phyloP scores from a whole-genome alignment of 2,113 vertebrate species.

The Pterocles gutturalis region DNA sequence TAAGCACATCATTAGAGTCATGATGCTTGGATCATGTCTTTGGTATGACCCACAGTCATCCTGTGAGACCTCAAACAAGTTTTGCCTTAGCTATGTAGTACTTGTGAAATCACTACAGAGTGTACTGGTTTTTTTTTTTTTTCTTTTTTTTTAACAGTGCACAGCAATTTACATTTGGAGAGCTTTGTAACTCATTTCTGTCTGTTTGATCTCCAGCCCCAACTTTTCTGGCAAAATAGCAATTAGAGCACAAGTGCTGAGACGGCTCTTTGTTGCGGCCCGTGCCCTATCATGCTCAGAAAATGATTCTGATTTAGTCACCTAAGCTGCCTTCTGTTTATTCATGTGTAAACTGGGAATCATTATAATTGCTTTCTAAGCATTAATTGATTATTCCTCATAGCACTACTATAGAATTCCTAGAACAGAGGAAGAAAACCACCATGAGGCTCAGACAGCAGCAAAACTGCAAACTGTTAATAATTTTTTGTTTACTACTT shows the following conservation, averaged over 20 bases:
- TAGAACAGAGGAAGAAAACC: conserved; percentile 48
- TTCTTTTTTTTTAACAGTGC: background rate
- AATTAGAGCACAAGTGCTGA: conserved; percentile 66
- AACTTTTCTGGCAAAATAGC: conserved; percentile 59
- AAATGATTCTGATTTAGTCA: conserved; percentile 61
- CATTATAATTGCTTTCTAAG: conserved; percentile 67
- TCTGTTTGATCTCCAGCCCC: conserved; percentile 52
- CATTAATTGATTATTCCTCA: conserved; percentile 69
- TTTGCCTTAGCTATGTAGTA: background rate
- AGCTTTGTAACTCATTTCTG: conserved; percentile 38
- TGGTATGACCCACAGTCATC: background rate
- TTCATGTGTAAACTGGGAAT: conserved; percentile 65
- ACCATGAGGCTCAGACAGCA: background rate
- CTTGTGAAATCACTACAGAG: conserved; percentile 13
- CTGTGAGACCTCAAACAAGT: background rate
- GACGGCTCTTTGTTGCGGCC: conserved; percentile 56
- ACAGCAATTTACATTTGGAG: conserved; percentile 34
- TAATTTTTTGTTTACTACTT: background rate
- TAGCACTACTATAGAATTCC: conserved; percentile 21
- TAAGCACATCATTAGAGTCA: background rate
- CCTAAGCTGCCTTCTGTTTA: conserved; percentile 52
- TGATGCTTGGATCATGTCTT: background rate
- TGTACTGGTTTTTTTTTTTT: background rate
- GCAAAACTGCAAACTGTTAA: background rate
- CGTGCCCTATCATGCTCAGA: conserved; percentile 33